A percentile compares a stretch with the other conserved stretches of the same genome.
phyloP scores from a whole-genome alignment of 2,113 vertebrate genomes.

The Brachyhypopomus gauderio region DNA sequence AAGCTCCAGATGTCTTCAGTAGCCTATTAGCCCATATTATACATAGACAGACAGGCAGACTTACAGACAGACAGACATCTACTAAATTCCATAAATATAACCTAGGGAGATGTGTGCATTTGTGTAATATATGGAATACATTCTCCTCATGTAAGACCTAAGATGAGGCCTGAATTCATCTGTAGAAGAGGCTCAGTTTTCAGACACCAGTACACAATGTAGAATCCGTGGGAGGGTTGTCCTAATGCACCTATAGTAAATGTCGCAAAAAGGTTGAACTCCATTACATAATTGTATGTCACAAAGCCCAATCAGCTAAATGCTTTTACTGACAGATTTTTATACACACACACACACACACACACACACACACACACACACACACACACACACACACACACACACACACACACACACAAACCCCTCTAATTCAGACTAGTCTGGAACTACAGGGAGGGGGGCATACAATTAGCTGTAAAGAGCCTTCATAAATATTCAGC shows the following conservation, averaged over 20 bases:
- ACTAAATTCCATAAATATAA: too few relatives aligned
- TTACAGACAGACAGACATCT: too few relatives aligned
- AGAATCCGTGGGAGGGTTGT: neutral
- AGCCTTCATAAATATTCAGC: slow-evolving; percentile 10
- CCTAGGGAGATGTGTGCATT: too few relatives aligned
- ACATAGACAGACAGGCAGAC: too few relatives aligned
- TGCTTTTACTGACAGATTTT: neutral
- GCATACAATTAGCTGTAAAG: slow-evolving; percentile 1
- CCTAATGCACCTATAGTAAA: neutral
- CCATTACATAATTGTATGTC: slow-evolving; percentile 7
- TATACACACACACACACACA: too few relatives aligned
- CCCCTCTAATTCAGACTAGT: neutral
- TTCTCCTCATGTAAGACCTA: neutral
- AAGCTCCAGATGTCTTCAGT: too few relatives aligned
- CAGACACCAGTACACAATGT: neutral
- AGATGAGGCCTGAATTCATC: neutral
- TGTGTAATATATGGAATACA: neutral
- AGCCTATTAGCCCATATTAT: too few relatives aligned
- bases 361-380: too few relatives aligned
- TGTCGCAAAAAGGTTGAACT: neutral
- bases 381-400: too few relatives aligned
- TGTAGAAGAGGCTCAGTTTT: neutral
- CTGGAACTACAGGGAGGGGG: neutral
- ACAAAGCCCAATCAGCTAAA: neutral
- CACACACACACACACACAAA: neutral